Base-by-base conservation (phyloP, 2,888 invertebrate species). In the Endotricha flammealis region DNA sequence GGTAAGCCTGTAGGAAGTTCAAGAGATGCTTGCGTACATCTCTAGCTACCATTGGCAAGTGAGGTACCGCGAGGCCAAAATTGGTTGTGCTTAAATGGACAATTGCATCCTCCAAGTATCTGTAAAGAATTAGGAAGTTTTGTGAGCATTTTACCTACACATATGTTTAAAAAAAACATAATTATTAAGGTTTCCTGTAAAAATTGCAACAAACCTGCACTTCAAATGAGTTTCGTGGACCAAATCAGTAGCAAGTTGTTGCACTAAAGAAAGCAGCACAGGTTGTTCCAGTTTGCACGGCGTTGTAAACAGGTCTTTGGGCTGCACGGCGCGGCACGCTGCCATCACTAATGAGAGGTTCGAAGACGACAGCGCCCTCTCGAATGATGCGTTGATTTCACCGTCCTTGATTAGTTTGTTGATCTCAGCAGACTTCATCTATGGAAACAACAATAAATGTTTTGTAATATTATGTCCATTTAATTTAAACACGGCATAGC, bases 231-330 rank as follows among this genome's bases (percentile, higher is more conserved):
- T 95, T 57, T 96, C 92, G 46, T 92, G 91, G 44, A 90, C 89
- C 82, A 98, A 90, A 65, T 98, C 97, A 0, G 95, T 94, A 10
- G 96, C 94, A 11, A 98, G 90, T 75, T 98, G 98, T 67, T 98
- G 97, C 44, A 98, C 92, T 16, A 99, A 89, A 0, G 97, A 95
- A 17, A 99, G 87, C 38, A 98, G 85, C 13, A 97, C 95, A 36
- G 92, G 92, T 70, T 96, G 97, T 41, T 91, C 91, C 46, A 97
- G 88, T 12, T 90, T 88, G 60, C 94, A 94, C 3, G 90, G 88
- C 32, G 88, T 50, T 13, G 87, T 78, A 69, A 97, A 95, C 32
- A 96, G 91, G 42, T 88, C 83, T 23, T 90, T 88, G 0, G 93
- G 93, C 64, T 94, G 93, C 4, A 94, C 94, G 41, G 91, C 90